phyloP scores from a whole-genome alignment of 53 echinoderm and acorn worm species.

The Echinometra lucunter region DNA sequence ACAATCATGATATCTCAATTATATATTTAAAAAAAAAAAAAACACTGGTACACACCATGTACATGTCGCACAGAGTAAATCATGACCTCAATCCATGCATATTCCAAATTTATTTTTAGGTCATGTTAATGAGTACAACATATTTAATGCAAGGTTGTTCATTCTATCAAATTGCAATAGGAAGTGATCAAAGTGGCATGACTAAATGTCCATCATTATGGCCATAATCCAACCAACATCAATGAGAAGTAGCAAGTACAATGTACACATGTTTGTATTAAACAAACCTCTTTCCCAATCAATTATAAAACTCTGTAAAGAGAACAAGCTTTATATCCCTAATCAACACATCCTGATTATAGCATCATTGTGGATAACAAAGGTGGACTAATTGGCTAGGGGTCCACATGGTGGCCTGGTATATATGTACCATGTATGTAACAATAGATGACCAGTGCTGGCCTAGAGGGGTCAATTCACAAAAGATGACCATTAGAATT shows the following conservation, averaged over 20 bases:
- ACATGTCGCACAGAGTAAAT: neutral
- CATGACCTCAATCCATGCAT: neutral
- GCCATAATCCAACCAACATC: no score
- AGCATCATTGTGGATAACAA: conserved; percentile 41
- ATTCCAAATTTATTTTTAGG: neutral
- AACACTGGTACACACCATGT: no score
- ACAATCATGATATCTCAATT: no score
- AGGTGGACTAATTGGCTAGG: conserved; percentile 25
- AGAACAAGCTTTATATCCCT: neutral
- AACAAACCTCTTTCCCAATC: conserved; percentile 10
- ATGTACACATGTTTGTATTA: conserved; percentile 9
- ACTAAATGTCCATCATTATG: neutral
- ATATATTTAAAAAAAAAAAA: no score
- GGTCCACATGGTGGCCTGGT: conserved; percentile 1
- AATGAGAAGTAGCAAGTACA: neutral
- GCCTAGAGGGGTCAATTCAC: neutral
- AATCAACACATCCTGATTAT: conserved; percentile 37
- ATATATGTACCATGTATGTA: no score
- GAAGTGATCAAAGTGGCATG: neutral
- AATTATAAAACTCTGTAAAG: neutral
- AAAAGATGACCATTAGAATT: conserved; percentile 18
- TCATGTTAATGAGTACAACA: neutral
- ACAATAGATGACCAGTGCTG: neutral
- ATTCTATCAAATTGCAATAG: neutral
- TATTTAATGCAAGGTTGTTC: neutral